Evolutionary conservation across 2,113 vertebrate species (phyloP).

Genomic region (Alouatta palliata): DNA sequence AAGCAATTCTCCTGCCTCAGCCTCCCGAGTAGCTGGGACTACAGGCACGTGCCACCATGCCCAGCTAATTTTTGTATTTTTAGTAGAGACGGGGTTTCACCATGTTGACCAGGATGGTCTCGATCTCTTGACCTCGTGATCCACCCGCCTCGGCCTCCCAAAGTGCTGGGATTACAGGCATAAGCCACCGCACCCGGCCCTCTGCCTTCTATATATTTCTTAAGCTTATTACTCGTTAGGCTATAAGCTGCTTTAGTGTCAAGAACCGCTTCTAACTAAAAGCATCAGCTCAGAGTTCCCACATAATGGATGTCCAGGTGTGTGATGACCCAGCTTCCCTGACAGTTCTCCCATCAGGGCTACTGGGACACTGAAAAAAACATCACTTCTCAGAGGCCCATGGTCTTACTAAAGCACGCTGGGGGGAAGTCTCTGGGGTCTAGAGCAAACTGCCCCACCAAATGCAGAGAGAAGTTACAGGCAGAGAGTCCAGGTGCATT

Average conservation of each 20-base stretch:
- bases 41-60: no score
- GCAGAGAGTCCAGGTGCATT: background rate
- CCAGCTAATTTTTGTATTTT: no score
- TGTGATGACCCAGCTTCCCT: background rate
- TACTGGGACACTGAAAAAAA: background rate
- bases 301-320: background rate
- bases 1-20: no score
- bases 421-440: background rate
- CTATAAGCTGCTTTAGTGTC: background rate
- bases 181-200: no score
- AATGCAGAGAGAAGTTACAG: background rate
- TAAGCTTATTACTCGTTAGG: background rate
- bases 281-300: background rate
- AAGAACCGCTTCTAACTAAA: background rate
- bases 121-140: no score
- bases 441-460: background rate
- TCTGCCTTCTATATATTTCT: background rate
- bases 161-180: no score
- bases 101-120: no score
- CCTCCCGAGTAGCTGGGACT: no score
- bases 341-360: background rate
- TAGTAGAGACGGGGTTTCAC: no score
- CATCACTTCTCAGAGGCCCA: background rate
- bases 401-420: background rate
- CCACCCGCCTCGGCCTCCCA: no score